Percentiles rank a stretch among this genome's conserved stretches.
These are phyloP conservation scores for Holacanthus passer DNA, from an alignment of 2,113 vertebrate genomes.

Conservation along the genomic window DNA sequence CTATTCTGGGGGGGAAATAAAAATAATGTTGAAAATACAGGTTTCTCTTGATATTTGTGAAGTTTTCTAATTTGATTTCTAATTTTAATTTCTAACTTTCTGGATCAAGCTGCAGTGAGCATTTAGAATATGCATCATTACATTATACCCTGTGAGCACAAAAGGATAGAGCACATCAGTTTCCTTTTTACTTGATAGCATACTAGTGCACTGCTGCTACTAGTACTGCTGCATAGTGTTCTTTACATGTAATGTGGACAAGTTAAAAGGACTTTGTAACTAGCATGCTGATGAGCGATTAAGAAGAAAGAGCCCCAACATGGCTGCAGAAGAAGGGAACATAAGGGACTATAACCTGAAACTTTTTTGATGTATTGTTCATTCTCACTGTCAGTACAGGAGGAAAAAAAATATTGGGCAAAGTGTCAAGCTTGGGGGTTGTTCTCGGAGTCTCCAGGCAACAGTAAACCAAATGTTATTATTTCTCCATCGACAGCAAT, in stretches of 20 bases:
- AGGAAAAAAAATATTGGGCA: slow-evolving; percentile 23
- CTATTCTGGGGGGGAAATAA: background rate
- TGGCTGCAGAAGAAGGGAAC: background rate
- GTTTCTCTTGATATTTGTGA: background rate
- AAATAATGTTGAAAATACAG: background rate
- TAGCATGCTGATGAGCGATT: slow-evolving; percentile 2
- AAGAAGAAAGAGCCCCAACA: background rate
- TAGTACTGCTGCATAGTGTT: too few species aligned
- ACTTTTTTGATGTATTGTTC: slow-evolving; percentile 38
- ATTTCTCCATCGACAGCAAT: slow-evolving; percentile 59
- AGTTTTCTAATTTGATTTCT: background rate
- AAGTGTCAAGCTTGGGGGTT: slow-evolving; percentile 32
- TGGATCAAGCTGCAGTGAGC: background rate
- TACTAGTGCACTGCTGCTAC: background rate
- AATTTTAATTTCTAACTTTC: too few species aligned
- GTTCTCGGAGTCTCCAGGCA: slow-evolving; percentile 50
- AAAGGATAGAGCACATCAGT: background rate
- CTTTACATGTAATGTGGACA: background rate
- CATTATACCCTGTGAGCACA: background rate
- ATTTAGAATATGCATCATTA: background rate
- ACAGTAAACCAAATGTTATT: slow-evolving; percentile 55
- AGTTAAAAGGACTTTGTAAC: background rate
- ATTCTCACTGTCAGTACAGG: slow-evolving; percentile 21
- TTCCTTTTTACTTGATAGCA: background rate
- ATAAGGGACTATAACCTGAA: slow-evolving; percentile 18